Percentiles rank a stretch among this genome's conserved stretches.
Evolutionary conservation across 2,888 invertebrate genomes (phyloP).

Genomic region (Balanococcus diminutus): DNA sequence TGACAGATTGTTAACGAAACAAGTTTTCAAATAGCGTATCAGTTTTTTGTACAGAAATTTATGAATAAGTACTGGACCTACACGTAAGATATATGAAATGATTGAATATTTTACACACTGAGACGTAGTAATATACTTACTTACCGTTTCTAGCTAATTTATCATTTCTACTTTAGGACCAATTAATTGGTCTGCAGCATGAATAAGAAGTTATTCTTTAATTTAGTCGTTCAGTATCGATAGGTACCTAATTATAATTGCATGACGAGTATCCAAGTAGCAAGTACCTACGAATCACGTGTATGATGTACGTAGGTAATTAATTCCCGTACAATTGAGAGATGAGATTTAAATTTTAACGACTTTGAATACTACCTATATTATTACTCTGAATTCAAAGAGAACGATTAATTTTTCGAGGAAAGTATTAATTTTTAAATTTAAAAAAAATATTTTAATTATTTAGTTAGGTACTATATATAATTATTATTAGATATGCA

Average conservation of each 20-base stretch:
- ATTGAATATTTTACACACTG: constrained; percentile 9
- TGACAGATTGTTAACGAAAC: constrained; percentile 20
- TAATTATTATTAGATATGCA: too few species aligned
- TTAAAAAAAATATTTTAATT: too few species aligned
- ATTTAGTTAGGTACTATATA: too few species aligned
- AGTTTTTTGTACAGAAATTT: constrained; percentile 3
- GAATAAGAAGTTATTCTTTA: constrained; percentile 12
- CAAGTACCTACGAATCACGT: not conserved
- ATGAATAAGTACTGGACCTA: constrained; percentile 3
- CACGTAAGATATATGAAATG: not conserved
- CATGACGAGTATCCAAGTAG: too few species aligned
- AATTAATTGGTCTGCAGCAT: not conserved
- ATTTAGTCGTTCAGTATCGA: constrained; percentile 13
- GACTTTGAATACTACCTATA: too few species aligned
- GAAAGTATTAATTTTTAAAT: too few species aligned
- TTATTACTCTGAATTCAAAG: not conserved
- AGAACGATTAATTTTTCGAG: not conserved
- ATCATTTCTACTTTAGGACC: not conserved
- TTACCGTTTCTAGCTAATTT: not conserved
- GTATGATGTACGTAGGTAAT: not conserved
- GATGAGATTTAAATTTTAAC: too few species aligned
- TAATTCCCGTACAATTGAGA: not conserved
- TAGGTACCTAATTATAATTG: not conserved
- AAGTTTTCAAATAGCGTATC: not conserved
- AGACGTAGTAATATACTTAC: too few species aligned